Evolutionary conservation across 2,888 invertebrate genomes (phyloP), one percentile per base, ranked within the genome.

Genomic region (Heliothis peltigera): DNA sequence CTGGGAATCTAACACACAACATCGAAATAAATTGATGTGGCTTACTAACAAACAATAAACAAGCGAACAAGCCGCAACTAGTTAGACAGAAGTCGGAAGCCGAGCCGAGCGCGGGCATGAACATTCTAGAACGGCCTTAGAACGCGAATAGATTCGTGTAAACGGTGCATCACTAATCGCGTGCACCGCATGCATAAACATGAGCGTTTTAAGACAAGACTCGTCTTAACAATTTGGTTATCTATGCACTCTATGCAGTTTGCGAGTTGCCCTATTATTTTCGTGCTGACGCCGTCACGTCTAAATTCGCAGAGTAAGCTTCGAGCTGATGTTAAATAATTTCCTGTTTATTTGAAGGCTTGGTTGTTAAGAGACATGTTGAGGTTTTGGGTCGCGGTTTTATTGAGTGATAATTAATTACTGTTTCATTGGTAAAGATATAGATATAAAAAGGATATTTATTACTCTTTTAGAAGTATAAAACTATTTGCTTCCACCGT

Each of bases 201-300:
- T 65, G 64, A 63, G 62, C 59, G 62, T 80, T 77, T 70, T 72
- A 80, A 77, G 65, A 75, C 60, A 56, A 56, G 54, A 68, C 66
- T 80, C 79, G 65, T 80, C 79, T 78, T 75, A 78, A 68, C 64
- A 56, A 67, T 75, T 69, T 54, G 57, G 79, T 65, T 78, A 75
- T 70, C 75, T 68, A 56, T 74, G 69, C 62, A 64, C 65, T 69
- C 67, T 63, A 48, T 78, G 63, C 68, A 78, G 81, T 75, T 70
- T 70, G 70, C 62, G 49, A 80, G 64, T 75, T 70, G 52, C 62
- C 70, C 56, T 67, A 79, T 79, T 79, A 79, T 79, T 79, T 75
- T 69, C 67, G 35, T 46, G 79, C 81, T 80, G 78, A 75, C 75
- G 64, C 28, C 52, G 66, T 64, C 52, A 64, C 64, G 75, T 64